Percentiles rank a stretch among this genome's conserved stretches.
These are phyloP conservation scores for Steinernema carpocapsae DNA, from an alignment of 2,888 invertebrate species.

Conservation along the genomic window DNA sequence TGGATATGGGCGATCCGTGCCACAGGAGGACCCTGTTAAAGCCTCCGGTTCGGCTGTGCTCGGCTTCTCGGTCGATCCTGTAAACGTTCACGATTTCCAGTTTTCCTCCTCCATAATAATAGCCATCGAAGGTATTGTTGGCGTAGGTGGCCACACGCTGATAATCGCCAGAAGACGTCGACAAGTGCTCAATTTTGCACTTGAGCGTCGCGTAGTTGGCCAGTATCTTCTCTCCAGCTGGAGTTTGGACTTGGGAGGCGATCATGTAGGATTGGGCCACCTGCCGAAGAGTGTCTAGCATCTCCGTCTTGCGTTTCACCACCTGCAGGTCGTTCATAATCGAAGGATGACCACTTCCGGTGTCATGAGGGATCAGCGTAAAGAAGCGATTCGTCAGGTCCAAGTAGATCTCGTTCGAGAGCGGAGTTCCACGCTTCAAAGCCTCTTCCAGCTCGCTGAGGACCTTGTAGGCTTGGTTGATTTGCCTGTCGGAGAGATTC, in stretches of 20 bases:
- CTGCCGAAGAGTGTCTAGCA: neutral
- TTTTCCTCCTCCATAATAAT: neutral
- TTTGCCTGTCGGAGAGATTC: conserved; percentile 17
- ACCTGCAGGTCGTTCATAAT: neutral
- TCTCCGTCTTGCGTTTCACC: conserved; percentile 16
- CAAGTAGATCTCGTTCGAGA: neutral
- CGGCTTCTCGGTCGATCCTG: neutral
- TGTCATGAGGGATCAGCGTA: conserved; percentile 16
- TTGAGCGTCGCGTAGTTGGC: conserved; percentile 16
- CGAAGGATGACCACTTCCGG: neutral
- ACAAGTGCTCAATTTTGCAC: neutral
- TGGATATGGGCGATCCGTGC: conserved; percentile 20
- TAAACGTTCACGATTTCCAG: neutral
- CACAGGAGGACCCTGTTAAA: neutral
- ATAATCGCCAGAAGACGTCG: neutral
- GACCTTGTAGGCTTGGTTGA: neutral
- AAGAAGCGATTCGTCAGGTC: conserved; percentile 7
- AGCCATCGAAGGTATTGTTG: neutral
- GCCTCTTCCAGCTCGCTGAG: conserved; percentile 5
- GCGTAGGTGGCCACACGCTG: neutral
- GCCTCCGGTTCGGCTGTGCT: neutral
- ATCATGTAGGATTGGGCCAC: conserved; percentile 21
- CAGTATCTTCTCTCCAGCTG: neutral
- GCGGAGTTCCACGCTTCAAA: neutral
- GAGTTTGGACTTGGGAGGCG: neutral